Evolutionary conservation across 2,888 invertebrate genomes (phyloP).

Genomic region (Athalia cordata): DNA sequence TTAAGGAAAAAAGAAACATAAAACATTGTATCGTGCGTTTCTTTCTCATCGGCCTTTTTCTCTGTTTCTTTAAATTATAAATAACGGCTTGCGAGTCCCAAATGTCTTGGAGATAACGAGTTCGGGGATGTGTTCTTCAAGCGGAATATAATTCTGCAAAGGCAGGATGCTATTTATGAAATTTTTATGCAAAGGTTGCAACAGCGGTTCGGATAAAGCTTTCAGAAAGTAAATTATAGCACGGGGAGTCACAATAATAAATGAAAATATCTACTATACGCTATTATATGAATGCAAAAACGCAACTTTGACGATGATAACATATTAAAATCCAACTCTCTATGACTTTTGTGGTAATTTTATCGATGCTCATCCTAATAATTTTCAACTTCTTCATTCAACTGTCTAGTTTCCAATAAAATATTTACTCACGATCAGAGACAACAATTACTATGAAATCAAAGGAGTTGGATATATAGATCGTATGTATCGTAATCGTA

Average conservation of each 20-base stretch:
- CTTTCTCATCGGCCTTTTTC: background rate
- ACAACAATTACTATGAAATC: constrained; percentile 21
- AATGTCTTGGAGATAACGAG: constrained; percentile 13
- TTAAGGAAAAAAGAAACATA: background rate
- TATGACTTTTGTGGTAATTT: too few relatives aligned
- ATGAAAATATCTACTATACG: background rate
- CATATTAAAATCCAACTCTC: too few relatives aligned
- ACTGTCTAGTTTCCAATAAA: too few relatives aligned
- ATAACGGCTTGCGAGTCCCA: constrained; percentile 15
- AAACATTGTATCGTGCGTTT: too few relatives aligned
- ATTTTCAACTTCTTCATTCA: too few relatives aligned
- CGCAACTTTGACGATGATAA: too few relatives aligned
- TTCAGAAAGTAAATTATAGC: background rate
- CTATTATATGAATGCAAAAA: too few relatives aligned
- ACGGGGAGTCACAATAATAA: background rate
- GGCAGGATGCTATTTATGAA: background rate
- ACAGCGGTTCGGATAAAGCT: background rate
- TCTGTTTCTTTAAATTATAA: constrained; percentile 31
- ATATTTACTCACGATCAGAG: constrained; percentile 12
- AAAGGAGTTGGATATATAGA: constrained; percentile 7
- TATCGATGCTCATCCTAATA: too few relatives aligned
- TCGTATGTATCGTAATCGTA: background rate
- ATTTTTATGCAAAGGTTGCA: background rate
- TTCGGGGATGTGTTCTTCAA: background rate
- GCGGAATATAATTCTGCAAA: constrained; percentile 19